Evolutionary conservation across 1,140 invertebrate species (phyloP), one percentile per base, ranked within the genome.

Genomic region (Pseudobourletiella spinata): DNA sequence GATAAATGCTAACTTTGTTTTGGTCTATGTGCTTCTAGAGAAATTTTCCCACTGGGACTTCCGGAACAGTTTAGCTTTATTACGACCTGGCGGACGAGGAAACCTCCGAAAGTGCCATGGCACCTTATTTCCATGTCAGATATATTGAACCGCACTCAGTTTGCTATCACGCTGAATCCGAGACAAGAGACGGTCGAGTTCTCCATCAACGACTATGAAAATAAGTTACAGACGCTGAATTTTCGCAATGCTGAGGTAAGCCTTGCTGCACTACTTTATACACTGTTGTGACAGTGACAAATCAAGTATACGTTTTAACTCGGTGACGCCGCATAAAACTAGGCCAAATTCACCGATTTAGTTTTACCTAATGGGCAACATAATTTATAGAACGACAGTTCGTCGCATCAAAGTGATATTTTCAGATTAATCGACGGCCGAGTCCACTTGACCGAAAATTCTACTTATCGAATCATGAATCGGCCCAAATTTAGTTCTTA

Each of bases 41-140:
- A 80, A 44, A 78, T 86, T 54, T 85, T 86, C 72, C 83, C 84
- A 2, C 73, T 77, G 59, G 85, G 84, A 6, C 72, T 87, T 50
- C 86, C 86, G 1, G 79, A 84, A 35, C 80, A 87, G 72, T 88
- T 87, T 73, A 86, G 84, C 14, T 80, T 86, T 66, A 81, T 85
- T 39, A 81, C 80, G 64, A 86, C 84, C 1, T 83, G 85, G 70
- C 76, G 82, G 42, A 78, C 81, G 35, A 75, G 79, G 32, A 80
- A 80, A 68, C 72, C 79, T n/a, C 78, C 80, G 1, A 82, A 78
- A 68, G 74, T 76, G 22, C 74, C 83, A 0, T 91, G 87, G 88
- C 81, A 85, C 69, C 73, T 90, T 16, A 77, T 90, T 56, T 75
- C 81, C 29, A 83, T 88, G 2, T 76, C 78, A 11, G 81, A 86